Evolutionary conservation across 2,797 vertebrate species (phyloP), one percentile per base, ranked within the genome.

Genomic region (Anomalospiza imberbis): DNA sequence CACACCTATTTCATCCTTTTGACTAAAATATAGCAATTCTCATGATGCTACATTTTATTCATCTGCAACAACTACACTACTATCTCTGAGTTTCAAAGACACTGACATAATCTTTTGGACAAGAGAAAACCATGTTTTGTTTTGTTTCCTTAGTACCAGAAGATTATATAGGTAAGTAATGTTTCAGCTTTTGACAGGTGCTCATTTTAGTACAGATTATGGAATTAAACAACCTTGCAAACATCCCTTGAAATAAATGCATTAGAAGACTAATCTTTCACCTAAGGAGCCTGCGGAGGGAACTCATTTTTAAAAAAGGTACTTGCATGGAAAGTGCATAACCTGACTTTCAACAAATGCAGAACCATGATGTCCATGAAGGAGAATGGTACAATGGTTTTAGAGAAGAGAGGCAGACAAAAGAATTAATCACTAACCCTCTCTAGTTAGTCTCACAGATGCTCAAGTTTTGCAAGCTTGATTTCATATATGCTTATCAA

Each of bases 1-100:
- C 94, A 78, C 51, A 94, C 47, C 75, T 73, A 32, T 66, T 66
- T 61, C n/a, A 93, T 70, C 50, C 68, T 87, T 96, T 79, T 84
- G 42, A 86, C 40, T 87, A 85, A 89, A 85, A 91, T 19, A 51
- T 2, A 47, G 36, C 70, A 70, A 72, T 55, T 73, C 21, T 73
- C 45, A 55, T 5, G 18, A 75, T 9, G 40, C n/a, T 44, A 47
- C 34, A 20, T 34, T 77, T 63, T 50, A 57, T 65, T 83, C 28
- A 54, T 18, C 87, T 82, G 42, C 76, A 93, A 53, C 15, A 6
- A 95, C 63, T 68, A 55, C 6, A 70, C 16, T 7, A 34, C n/a
- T 18, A 78, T 14, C 32, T 67, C 48, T 12, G 42, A 80, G 62
- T 78, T 86, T 62, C 66, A 81, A 88, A 96, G 94, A 57, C 60